phyloP scores from a whole-genome alignment of 2,797 vertebrate species.

The Zonotrichia albicollis region DNA sequence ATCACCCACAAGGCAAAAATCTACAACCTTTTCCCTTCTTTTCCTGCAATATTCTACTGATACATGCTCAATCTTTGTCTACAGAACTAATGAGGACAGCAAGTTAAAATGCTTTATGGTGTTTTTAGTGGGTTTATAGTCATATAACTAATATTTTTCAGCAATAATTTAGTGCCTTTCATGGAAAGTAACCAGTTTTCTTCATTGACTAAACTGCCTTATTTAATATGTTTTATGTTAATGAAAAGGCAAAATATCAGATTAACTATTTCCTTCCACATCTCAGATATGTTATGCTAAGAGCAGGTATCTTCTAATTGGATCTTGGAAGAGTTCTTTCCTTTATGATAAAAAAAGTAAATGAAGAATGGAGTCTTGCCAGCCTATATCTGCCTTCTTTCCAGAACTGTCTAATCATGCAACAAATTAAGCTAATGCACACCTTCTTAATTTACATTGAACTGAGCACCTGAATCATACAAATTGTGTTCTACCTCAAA shows the following conservation, averaged over 20 bases:
- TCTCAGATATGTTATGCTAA: background rate
- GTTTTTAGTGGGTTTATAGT: background rate
- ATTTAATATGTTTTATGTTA: background rate
- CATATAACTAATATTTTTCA: background rate
- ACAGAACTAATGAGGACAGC: background rate
- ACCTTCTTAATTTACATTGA: background rate
- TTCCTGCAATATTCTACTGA: background rate
- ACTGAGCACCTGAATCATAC: background rate
- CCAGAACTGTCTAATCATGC: background rate
- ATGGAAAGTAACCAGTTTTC: background rate
- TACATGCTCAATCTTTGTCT: background rate
- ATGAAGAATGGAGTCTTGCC: background rate
- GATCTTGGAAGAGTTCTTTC: background rate
- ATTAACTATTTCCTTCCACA: background rate
- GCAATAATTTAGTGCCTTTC: background rate
- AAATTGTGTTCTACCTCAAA: background rate
- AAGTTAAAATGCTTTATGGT: background rate
- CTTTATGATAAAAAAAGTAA: background rate
- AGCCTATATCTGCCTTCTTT: background rate
- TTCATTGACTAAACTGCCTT: background rate
- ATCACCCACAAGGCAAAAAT: background rate
- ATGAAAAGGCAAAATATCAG: background rate
- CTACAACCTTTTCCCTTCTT: background rate
- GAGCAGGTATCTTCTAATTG: background rate
- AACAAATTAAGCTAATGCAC: background rate